Evolutionary conservation across 1,140 invertebrate species (phyloP), one percentile per base, ranked within the genome.

Genomic region (Plodia interpunctella): DNA sequence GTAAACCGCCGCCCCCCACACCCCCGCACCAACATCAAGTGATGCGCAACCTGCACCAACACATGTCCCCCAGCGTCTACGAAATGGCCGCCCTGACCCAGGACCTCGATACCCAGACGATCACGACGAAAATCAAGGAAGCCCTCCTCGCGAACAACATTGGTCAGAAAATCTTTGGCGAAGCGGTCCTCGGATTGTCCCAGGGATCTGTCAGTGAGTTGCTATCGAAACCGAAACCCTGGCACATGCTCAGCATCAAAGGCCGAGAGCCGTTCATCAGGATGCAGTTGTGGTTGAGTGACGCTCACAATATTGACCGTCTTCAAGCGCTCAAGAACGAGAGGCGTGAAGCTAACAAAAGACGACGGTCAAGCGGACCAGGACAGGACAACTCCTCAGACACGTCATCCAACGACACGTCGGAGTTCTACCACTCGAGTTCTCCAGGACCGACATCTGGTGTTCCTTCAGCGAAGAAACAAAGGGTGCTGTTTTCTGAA

Each of bases 171-270:
- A 96, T 99, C 57, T 99, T 99, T 78, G 98, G 98, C 15, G 98
- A 99, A 90, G 97, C 97, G 0, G 98, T 99, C 20, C 90, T 99
- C 0, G 98, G 98, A 0, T 90, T 99, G 11, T 98, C 97, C 2
- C 98, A 99, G 88, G 98, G 98, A 15, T 99, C 98, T 0, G 98
- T 99, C 0, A 98, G 97, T 78, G 98, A 99, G 88, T 90, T 99
- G 13, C 91, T 99, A 0, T 98, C 97, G 51, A 99, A 99, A 88
- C 98, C 98, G 0, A 99, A 99, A 80, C 98, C 98, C 0, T 99
- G 98, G 98, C 97, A 98, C 78, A 98, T 99, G 97, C 92, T 99
- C 6, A 98, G 97, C 72, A 98, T 99, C 80, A 99, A 99, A 88
- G 98, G 98, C 0, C 91, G 98, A 25, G 98, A 99, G 85, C 98